phyloP scores from a whole-genome alignment of 30 jellyfish, hydroid and myxozoan genomes.

The Aurelia sp. region DNA sequence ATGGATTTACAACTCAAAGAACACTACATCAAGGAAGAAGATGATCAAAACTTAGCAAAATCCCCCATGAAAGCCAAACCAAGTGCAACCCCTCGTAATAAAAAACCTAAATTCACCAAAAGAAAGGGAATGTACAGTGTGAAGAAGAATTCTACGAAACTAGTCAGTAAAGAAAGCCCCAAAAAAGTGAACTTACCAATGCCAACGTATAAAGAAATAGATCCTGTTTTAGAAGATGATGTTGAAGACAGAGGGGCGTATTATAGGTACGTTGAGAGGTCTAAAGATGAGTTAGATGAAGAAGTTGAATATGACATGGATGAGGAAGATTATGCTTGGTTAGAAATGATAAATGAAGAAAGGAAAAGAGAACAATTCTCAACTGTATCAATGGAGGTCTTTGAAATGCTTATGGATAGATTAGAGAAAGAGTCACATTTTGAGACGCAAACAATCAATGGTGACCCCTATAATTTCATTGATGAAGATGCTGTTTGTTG shows the following conservation, averaged over 20 bases:
- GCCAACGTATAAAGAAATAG: slow-evolving; percentile 55
- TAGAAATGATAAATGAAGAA: slow-evolving; percentile 84
- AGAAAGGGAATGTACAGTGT: slow-evolving; percentile 59
- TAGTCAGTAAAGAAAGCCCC: slow-evolving; percentile 48
- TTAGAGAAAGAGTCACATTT: slow-evolving; percentile 97
- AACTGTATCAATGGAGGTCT: slow-evolving; percentile 81
- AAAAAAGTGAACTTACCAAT: slow-evolving; percentile 60
- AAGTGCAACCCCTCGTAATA: slow-evolving; percentile 63
- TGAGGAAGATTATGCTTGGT: slow-evolving; percentile 97
- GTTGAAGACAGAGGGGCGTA: slow-evolving; percentile 84
- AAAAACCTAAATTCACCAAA: slow-evolving; percentile 60
- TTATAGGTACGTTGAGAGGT: slow-evolving; percentile 85
- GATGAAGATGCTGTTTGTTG: slow-evolving; percentile 99
- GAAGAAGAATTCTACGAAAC: slow-evolving; percentile 59
- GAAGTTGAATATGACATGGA: slow-evolving; percentile 99
- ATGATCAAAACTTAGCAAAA: slow-evolving; percentile 20
- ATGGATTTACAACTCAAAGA: slow-evolving; percentile 66
- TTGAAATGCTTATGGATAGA: slow-evolving; percentile 95
- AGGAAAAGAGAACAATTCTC: slow-evolving; percentile 78
- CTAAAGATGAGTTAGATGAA: slow-evolving; percentile 95
- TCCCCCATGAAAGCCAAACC: slow-evolving; percentile 65
- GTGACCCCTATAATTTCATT: slow-evolving; percentile 91
- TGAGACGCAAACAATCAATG: slow-evolving; percentile 95
- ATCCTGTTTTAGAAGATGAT: slow-evolving; percentile 64
- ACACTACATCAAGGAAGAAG: slow-evolving; percentile 55